Percentiles rank a stretch among this genome's conserved stretches.
Conservation (phyloP, 2,797 vertebrate genomes). For the Lutjanus campechanus region DNA sequence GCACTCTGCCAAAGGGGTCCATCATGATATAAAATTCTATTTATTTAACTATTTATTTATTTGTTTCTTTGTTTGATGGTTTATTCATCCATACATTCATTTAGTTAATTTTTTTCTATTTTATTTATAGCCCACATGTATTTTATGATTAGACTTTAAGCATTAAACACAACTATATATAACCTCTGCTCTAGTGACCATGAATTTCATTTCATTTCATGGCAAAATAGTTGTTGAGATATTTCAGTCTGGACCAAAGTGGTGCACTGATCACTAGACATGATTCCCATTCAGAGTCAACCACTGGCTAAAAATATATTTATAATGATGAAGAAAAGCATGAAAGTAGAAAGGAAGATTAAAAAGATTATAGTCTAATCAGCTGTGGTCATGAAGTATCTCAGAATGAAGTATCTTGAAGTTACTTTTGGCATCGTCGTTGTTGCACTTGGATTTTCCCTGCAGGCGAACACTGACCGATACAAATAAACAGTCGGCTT, state of each 20-base stretch:
- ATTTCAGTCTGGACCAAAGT: not conserved
- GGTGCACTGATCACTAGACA: not conserved
- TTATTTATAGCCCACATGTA: too few relatives aligned
- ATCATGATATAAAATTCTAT: too few relatives aligned
- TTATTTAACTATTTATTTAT: too few relatives aligned
- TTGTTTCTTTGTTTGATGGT: too few relatives aligned
- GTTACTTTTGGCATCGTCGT: slow-evolving; percentile 39
- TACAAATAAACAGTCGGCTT: slow-evolving; percentile 48
- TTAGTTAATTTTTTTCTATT: too few relatives aligned
- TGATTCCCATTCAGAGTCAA: not conserved
- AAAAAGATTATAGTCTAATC: slow-evolving; percentile 2
- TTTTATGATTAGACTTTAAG: too few relatives aligned
- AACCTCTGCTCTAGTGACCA: slow-evolving; percentile 1
- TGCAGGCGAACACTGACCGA: slow-evolving; percentile 17
- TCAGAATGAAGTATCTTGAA: slow-evolving; percentile 11
- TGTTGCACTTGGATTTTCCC: slow-evolving; percentile 57
- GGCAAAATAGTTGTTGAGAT: not conserved
- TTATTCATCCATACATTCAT: too few relatives aligned
- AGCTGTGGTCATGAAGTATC: slow-evolving; percentile 3
- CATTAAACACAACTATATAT: too few relatives aligned
- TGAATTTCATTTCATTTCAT: not conserved
- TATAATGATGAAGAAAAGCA: not conserved
- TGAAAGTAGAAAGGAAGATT: not conserved
- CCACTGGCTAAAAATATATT: not conserved
- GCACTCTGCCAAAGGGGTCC: too few relatives aligned